Conservation (phyloP, 2,113 vertebrate species). For the Rhea americana region DNA sequence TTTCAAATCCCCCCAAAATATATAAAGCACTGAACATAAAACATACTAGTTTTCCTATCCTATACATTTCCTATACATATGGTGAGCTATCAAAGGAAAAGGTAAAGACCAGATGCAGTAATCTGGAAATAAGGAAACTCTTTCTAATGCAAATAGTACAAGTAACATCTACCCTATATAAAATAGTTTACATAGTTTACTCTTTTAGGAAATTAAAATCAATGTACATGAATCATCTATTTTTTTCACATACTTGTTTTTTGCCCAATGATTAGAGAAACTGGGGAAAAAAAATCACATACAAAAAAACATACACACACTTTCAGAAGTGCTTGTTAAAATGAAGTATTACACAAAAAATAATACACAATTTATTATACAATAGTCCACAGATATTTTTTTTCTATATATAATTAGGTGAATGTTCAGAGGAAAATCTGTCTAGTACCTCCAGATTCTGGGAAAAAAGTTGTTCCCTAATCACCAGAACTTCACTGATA, state of each 20-base stretch:
- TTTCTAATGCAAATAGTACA: background rate
- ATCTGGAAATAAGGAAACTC: background rate
- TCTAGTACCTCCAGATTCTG: background rate
- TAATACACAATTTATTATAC: background rate
- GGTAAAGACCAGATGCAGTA: background rate
- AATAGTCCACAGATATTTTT: background rate
- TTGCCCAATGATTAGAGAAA: background rate
- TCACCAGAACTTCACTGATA: background rate
- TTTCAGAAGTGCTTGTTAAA: background rate
- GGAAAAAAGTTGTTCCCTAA: too few relatives aligned
- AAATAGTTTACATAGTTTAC: background rate
- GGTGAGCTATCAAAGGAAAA: background rate
- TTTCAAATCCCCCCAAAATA: background rate
- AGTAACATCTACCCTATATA: background rate
- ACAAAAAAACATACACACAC: background rate
- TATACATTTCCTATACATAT: too few relatives aligned
- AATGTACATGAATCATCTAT: background rate
- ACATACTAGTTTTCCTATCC: background rate
- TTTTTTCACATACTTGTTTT: background rate
- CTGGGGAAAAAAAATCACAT: background rate
- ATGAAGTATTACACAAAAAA: background rate
- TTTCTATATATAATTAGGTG: too few relatives aligned
- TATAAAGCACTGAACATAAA: background rate
- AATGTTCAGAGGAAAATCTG: too few relatives aligned
- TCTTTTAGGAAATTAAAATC: background rate